Evolutionary conservation across 1,140 invertebrate genomes (phyloP).

Genomic region (Doryteuthis pealeii): DNA sequence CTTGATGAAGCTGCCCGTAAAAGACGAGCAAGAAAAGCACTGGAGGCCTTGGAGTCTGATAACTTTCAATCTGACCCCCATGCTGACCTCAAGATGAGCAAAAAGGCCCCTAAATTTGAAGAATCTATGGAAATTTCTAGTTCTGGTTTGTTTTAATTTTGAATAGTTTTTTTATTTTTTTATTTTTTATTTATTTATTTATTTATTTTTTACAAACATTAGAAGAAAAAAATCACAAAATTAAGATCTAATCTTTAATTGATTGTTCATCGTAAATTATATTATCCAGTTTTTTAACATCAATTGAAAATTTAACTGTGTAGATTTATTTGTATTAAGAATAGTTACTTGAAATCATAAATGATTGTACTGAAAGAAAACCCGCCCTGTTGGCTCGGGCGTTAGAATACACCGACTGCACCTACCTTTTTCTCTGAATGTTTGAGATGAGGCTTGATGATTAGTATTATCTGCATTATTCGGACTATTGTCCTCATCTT

Average conservation of each 20-base stretch:
- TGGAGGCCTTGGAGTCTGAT: constrained; percentile 94
- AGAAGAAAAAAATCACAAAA: not conserved
- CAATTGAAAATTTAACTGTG: no score
- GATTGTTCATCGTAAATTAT: not conserved
- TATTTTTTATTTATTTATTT: not conserved
- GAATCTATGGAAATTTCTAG: constrained; percentile 69
- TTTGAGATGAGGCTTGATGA: no score
- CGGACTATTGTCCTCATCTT: no score
- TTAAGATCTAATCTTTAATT: not conserved
- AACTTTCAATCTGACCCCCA: constrained; percentile 98
- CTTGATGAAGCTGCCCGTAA: constrained; percentile 85
- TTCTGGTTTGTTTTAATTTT: constrained; percentile 5
- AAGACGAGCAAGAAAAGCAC: constrained; percentile 81
- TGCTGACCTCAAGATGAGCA: constrained; percentile 83
- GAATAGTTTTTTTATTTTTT: not conserved
- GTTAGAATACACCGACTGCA: no score
- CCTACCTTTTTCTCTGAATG: no score
- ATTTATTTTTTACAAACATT: no score
- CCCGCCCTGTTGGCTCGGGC: no score
- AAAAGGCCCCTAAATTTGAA: constrained; percentile 94
- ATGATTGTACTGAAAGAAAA: no score
- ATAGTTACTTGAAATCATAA: no score
- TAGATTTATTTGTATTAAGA: no score
- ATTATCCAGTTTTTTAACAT: not conserved
- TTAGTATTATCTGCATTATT: no score